Percentiles rank a stretch among this genome's conserved stretches.
Evolutionary conservation across 1,140 invertebrate species (phyloP).

Genomic region (Cyrtorhinus lividipennis): DNA sequence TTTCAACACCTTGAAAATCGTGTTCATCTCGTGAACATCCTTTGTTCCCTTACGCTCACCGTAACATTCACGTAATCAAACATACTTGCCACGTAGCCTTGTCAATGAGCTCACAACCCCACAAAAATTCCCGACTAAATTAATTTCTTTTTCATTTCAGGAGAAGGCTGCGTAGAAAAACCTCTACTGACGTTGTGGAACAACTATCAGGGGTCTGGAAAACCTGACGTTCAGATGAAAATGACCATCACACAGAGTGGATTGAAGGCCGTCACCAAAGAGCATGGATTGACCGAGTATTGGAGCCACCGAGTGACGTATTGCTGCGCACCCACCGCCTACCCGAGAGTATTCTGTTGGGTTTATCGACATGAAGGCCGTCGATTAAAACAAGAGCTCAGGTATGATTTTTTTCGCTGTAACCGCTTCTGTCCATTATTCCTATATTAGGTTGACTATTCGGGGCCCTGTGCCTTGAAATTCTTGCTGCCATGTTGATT

Average conservation of each 20-base stretch:
- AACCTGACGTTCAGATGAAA: slow-evolving; percentile 91
- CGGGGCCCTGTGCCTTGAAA: no score
- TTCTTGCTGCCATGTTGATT: no score
- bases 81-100: no score
- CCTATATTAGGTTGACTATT: no score
- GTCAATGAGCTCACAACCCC: no score
- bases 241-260: slow-evolving; percentile 81
- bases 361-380: slow-evolving; percentile 51
- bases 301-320: slow-evolving; percentile 90
- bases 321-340: slow-evolving; percentile 74
- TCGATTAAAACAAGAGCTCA: slow-evolving; percentile 85
- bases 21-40: no score
- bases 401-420: no score
- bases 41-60: no score
- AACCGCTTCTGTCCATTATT: no score
- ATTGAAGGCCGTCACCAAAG: slow-evolving; percentile 87
- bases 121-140: no score
- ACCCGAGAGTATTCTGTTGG: slow-evolving; percentile 84
- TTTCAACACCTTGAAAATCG: no score
- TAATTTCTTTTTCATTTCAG: slow-evolving; percentile 39
- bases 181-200: slow-evolving; percentile 90
- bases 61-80: no score
- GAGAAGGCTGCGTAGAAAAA: slow-evolving; percentile 92
- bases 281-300: slow-evolving; percentile 95
- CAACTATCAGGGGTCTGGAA: slow-evolving; percentile 81